Base-by-base conservation (phyloP, 1,140 invertebrate species). In the Macrobrachium rosenbergii region DNA sequence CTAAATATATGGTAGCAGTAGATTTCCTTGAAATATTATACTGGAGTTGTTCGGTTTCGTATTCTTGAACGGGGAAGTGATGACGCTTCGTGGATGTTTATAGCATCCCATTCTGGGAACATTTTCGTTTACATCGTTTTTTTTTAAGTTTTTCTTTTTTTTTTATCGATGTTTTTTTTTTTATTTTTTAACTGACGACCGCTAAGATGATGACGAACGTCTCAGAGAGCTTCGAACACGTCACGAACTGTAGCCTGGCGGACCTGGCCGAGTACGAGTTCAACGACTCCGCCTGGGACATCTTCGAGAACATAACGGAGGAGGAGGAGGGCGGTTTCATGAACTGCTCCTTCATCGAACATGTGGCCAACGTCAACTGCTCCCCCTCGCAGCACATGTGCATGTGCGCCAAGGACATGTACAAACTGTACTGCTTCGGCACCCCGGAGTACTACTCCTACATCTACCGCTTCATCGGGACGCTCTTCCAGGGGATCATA, bases 401-500 rank as follows among this genome's bases (percentile, higher is more conserved):
- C 62, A 59, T 72, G 45, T 89, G 89, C 43, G 75, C 81, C 17
- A 45, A 80, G 45, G 87, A 88, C 16, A 58, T 88, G 12, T 88
- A 88, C 75, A 45, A 73, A 21, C 58, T 69, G 21, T 72, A 88
- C 52, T 90, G 89, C 72, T 58, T 72, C 19, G 69, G 75, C 5
- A 82, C 69, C 14, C 80, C 88, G 8, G 83, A 82, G n/a, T 94
- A 93, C 90, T 94, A 92, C 90, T 93, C 93, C 0, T 89, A 92
- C 82, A 90, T 92, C 1, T 94, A 94, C 91, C 91, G 93, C 21
- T 89, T 93, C 37, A 91, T 94, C 21, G 94, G 94, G 14, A 94
- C 94, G 16, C 84, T 94, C 23, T 93, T 94, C 89, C 94, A 94
- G 89, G 92, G 93, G 12, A 91, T 93, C 23, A 92, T 95, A 45